Base-by-base conservation (phyloP, 2,113 vertebrate genomes). In the Paraplagusia blochii region DNA sequence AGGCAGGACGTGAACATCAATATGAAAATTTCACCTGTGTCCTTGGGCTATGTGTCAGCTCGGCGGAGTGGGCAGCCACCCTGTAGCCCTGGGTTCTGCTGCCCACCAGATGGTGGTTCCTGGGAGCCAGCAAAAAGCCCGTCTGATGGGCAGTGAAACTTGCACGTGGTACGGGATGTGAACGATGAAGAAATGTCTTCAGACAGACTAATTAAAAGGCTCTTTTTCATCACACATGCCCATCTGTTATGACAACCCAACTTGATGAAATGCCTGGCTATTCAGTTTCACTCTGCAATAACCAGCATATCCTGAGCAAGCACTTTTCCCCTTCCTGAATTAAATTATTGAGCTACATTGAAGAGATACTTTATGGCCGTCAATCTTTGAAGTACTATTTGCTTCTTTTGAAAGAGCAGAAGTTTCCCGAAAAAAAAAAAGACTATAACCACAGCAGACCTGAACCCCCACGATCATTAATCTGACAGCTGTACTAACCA, bases 101-200 rank as follows among this genome's bases (percentile, higher is more conserved):
- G 89, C 87, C 81, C 90, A 91, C 90, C 93, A 95, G 93, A 94
- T 95, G 94, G 93, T 86, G 87, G 81, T 87, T 89, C 85, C 88
- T 92, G 88, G 82, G 90, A 92, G 90, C 89, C 88, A 86, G 79
- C 81, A 74, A 63, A 77, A 76, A 77, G 69, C 82, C 79, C 81
- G 84, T 82, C 84, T 85, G 57, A 71, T 74, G 86, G 79, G 85
- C 90, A 84, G 78, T 85, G 90, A 90, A 92, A 92, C 81, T 88
- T 90, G 90, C 92, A 85, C 79, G 77, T 83, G 84, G 76, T 85
- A 56, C 64, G 75, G 49, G 18, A 79, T 83, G 83, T 81, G 58
- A 80, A 4, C 88, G 88, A 84, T 91, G 86, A 92, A 91, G 88
- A 90, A 92, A 91, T 81, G 76, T 90, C 91, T 90, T 91, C 82